Evolutionary conservation across 2,888 invertebrate species (phyloP), one percentile per base, ranked within the genome.

Genomic region (Chrysina gloriosa): DNA sequence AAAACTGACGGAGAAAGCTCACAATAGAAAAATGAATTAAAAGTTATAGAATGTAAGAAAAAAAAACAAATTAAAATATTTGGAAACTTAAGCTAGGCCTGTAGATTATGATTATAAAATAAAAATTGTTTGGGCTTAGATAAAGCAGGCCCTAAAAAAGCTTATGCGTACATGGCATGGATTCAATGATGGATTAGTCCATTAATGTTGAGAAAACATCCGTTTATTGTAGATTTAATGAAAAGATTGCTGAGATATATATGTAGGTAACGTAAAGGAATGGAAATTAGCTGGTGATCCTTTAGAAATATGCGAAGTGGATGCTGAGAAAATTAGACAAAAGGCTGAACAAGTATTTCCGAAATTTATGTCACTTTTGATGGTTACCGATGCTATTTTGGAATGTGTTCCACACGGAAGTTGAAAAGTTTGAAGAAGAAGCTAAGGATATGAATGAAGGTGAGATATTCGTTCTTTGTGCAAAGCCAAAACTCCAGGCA

Each of bases 191-290:
- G 79, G 86, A 86, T 92, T 19, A 90, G 90, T 70, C 89, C 90
- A 0, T 81, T 94, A 19, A 93, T 94, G 91, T 81, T 96, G 42
- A 87, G 93, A 65, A 94, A 94, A 74, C 92, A 94, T 84, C 91
- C 94, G 0, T 89, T 90, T 48, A 88, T 92, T 73, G 86, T 95
- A 48, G 91, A 93, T 77, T 94, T 93, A 0, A 87, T 94, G 61
- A 90, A 91, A 75, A 73, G 92, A 69, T 84, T 93, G 81, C 86
- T 92, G n/a, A 88, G 89, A 47, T 95, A 95, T 81, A 89, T n/a
- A n/a, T n/a, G n/a, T 94, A 34, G 95, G 95, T 4, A 94, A 94
- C 81, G 84, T 90, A 1, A 86, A 88, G 3, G 87, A 89, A 11
- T 94, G 94, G 94, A 89, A 90, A 73, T 84, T 90, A 69, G 82